These are phyloP conservation scores for Taeniopygia guttata DNA, from an alignment of 2,797 vertebrate species.

Conservation along the genomic window DNA sequence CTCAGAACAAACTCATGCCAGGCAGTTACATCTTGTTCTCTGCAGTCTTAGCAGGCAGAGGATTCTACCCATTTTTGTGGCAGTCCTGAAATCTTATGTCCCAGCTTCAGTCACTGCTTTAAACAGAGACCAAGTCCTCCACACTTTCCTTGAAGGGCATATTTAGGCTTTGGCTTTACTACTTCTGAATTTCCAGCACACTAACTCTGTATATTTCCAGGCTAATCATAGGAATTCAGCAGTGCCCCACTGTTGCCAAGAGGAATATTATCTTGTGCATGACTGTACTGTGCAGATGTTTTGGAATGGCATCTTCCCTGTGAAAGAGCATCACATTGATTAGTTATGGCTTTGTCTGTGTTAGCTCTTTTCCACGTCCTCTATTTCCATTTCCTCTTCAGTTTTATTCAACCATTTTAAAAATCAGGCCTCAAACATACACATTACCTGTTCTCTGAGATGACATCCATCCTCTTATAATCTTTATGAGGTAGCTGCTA, in stretches of 20 bases:
- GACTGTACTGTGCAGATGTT: background rate
- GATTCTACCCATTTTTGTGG: background rate
- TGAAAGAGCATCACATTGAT: background rate
- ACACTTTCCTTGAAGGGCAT: background rate
- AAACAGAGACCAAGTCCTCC: background rate
- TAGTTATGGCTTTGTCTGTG: background rate
- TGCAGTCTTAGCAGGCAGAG: background rate
- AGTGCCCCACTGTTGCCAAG: background rate
- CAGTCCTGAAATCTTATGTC: background rate
- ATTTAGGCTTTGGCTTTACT: background rate
- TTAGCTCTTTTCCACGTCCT: background rate
- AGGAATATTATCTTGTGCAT: background rate
- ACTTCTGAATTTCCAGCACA: background rate
- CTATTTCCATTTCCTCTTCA: background rate
- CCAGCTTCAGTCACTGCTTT: background rate
- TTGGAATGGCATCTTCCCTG: background rate
- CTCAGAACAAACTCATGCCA: background rate
- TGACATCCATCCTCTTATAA: background rate
- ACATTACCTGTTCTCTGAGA: background rate
- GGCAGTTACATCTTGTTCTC: background rate
- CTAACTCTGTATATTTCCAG: background rate
- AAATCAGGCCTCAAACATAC: background rate
- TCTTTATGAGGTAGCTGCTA: background rate
- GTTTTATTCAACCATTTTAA: background rate
- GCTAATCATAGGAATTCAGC: background rate